phyloP scores from a whole-genome alignment of 2,888 invertebrate genomes.

The Alloplasta piceator region DNA sequence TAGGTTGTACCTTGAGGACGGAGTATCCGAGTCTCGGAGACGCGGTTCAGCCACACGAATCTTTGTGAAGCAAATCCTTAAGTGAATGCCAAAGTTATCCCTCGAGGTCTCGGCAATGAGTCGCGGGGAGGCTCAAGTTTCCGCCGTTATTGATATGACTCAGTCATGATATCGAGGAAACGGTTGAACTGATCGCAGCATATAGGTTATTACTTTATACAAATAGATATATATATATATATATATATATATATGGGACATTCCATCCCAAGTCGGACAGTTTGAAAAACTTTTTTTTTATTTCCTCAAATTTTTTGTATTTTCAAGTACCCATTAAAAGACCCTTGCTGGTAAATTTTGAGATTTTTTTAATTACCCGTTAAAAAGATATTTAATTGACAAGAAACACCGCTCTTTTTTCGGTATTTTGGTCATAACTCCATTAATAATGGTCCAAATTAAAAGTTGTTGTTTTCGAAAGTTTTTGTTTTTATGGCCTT shows the following conservation, averaged over 20 bases:
- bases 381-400: no score
- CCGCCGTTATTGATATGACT: slow-evolving; percentile 53
- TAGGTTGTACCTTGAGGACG: slow-evolving; percentile 26
- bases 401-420: no score
- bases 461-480: no score
- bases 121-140: slow-evolving; percentile 45
- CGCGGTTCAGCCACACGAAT: slow-evolving; percentile 27
- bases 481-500: no score
- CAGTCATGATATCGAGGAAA: slow-evolving; percentile 54
- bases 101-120: slow-evolving; percentile 9
- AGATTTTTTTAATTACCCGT: no score
- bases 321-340: no score
- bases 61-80: slow-evolving; percentile 7
- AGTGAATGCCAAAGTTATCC: slow-evolving; percentile 56
- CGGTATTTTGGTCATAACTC: no score
- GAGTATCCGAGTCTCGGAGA: slow-evolving; percentile 32
- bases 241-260: background rate
- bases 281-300: no score
- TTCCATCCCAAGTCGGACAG: no score
- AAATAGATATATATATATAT: background rate
- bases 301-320: no score
- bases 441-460: no score
- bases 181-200: slow-evolving; percentile 16
- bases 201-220: slow-evolving; percentile 4
- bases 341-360: no score